Evolutionary conservation across 2,888 invertebrate species (phyloP).

Genomic region (Drosophila pseudotakahashii): DNA sequence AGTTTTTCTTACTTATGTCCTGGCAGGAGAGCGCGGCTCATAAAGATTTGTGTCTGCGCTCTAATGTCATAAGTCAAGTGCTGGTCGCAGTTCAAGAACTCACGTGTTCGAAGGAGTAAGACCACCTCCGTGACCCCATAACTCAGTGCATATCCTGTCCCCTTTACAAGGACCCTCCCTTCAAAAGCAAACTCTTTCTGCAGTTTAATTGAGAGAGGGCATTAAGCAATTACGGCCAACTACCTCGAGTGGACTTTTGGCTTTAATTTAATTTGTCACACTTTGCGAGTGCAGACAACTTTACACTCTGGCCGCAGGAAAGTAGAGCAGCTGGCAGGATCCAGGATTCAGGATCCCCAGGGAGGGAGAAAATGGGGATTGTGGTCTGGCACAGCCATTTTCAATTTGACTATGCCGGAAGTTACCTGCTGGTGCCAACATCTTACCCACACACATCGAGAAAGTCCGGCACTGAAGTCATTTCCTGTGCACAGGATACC

Average conservation of each 20-base stretch:
- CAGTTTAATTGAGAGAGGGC: slow-evolving; percentile 67
- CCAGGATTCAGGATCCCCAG: slow-evolving; percentile 7
- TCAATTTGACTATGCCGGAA: slow-evolving; percentile 80
- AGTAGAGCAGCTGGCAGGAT: slow-evolving; percentile 66
- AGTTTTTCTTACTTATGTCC: slow-evolving; percentile 79
- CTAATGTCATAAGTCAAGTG: slow-evolving; percentile 78
- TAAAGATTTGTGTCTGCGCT: slow-evolving; percentile 79
- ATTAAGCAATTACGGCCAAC: slow-evolving; percentile 79
- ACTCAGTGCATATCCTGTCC: background rate
- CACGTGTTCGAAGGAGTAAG: slow-evolving; percentile 35
- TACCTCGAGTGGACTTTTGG: slow-evolving; percentile 62
- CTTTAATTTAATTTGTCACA: slow-evolving; percentile 80
- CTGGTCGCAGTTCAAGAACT: slow-evolving; percentile 65
- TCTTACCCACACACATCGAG: slow-evolving; percentile 33
- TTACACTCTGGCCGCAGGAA: slow-evolving; percentile 72
- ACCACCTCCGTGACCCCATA: too few relatives aligned
- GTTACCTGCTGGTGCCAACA: slow-evolving; percentile 79
- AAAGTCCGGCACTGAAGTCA: slow-evolving; percentile 71
- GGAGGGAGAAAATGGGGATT: slow-evolving; percentile 14
- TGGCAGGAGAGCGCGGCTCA: slow-evolving; percentile 60
- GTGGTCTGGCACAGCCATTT: slow-evolving; percentile 62
- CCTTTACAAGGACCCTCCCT: background rate
- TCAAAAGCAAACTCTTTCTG: slow-evolving; percentile 35
- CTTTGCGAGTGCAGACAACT: slow-evolving; percentile 72
- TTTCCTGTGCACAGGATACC: slow-evolving; percentile 66